Evolutionary conservation across 2,797 vertebrate species (phyloP).

Genomic region (Denticeps clupeoides): DNA sequence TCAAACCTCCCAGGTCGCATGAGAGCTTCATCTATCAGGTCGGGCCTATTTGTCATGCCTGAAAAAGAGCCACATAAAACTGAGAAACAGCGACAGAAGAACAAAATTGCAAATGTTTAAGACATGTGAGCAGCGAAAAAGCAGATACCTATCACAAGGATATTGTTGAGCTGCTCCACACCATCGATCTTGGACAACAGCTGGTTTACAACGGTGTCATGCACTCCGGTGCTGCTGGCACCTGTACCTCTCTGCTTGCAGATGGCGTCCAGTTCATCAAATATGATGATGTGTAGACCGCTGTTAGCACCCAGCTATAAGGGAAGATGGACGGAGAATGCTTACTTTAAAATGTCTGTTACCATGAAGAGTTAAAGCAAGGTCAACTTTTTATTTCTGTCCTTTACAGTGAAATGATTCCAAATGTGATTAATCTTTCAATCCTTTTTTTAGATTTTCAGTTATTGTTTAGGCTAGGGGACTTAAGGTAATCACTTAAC

Average conservation of each 20-base stretch:
- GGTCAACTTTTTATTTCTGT: no score
- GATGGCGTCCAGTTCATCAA: conserved; percentile 95
- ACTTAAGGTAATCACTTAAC: no score
- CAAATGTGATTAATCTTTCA: no score
- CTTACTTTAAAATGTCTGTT: no score
- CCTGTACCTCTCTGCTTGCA: conserved; percentile 96
- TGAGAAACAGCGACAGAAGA: not conserved
- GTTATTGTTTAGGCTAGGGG: no score
- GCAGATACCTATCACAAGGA: conserved; percentile 86
- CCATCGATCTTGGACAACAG: conserved; percentile 95
- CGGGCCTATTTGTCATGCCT: conserved; percentile 98
- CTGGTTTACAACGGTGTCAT: conserved; percentile 96
- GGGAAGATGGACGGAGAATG: conserved; percentile 5
- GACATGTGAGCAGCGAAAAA: no score
- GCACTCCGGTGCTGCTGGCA: conserved; percentile 88
- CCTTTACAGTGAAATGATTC: no score
- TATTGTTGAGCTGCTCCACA: conserved; percentile 95
- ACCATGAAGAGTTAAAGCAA: no score
- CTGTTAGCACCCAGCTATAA: conserved; percentile 88
- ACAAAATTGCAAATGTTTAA: no score
- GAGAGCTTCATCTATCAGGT: conserved; percentile 93
- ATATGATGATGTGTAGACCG: conserved; percentile 95
- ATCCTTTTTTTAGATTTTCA: no score
- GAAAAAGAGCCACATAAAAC: not conserved
- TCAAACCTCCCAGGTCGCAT: conserved; percentile 92